Evolutionary conservation across 1,140 invertebrate genomes (phyloP), one percentile per base, ranked within the genome.

Genomic region (Diorhabda sublineata): DNA sequence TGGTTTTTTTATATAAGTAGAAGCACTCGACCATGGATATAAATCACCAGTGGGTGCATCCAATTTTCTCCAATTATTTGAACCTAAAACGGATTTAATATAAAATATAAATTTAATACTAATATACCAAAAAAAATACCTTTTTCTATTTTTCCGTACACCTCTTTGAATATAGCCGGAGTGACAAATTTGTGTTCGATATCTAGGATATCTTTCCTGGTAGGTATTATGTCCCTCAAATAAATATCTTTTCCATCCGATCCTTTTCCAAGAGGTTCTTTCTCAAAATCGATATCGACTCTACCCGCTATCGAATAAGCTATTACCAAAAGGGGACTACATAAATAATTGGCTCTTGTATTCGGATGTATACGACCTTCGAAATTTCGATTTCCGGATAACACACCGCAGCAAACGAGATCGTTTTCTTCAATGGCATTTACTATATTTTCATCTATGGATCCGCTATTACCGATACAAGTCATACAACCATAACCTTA

Each of bases 401-500:
- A 83, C 2, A 99, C 95, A 42, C 96, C 96, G 78, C 92, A 94
- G 75, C 95, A 97, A 1, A 99, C 93, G 5, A 99, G 83, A 78
- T 96, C 94, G 79, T 95, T 94, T 87, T 95, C 93, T 81, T 99
- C 97, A 75, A 99, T 98, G 2, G 93, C 94, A 76, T 95, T 93
- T 0, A 90, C 90, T 42, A 99, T 92, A 71, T 91, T 86, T 69
- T 98, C 95, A 66, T 95, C 92, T 5, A 99, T 87, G 0, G 96
- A 95, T 7, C 97, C 97, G 60, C 92, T 95, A 82, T 99, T 99
- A 5, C 98, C 98, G 73, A 99, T 99, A 82, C 97, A 99, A 0
- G 97, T 99, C 96, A 98, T 98, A 83, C 97, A 99, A 2, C 97
- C 91, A 79, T 97, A 98, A n/a, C 97, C 97, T 63, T 6, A 61